These are phyloP conservation scores for Nomada ferruginata DNA, from an alignment of 2,888 invertebrate genomes.

Conservation along the genomic window DNA sequence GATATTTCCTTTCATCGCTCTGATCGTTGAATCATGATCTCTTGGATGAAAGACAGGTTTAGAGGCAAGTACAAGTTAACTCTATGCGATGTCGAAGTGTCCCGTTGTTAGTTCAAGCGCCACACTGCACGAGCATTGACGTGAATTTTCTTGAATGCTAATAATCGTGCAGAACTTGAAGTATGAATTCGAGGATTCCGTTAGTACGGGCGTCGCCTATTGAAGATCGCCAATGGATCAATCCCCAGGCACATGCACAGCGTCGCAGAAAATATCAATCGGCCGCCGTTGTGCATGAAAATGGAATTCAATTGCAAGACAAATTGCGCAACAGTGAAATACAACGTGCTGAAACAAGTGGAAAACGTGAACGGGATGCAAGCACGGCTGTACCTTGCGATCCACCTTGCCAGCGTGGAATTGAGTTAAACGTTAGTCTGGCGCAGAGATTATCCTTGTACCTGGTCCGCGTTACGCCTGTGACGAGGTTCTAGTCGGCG, in stretches of 20 bases:
- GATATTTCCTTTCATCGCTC: slow-evolving; percentile 5
- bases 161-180: too few species aligned
- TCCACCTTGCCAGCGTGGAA: slow-evolving; percentile 26
- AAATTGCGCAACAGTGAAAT: slow-evolving; percentile 9
- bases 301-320: not conserved
- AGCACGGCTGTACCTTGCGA: slow-evolving; percentile 40
- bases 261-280: too few species aligned
- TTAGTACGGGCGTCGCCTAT: too few species aligned
- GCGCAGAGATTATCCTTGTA: slow-evolving; percentile 35
- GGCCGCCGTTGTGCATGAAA: too few species aligned
- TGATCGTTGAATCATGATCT: slow-evolving; percentile 38
- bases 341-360: not conserved
- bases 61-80: too few species aligned
- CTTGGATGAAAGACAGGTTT: slow-evolving; percentile 5
- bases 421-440: slow-evolving; percentile 36
- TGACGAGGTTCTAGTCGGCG: slow-evolving; percentile 35
- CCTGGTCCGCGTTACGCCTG: slow-evolving; percentile 24
- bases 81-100: too few species aligned
- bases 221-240: too few species aligned
- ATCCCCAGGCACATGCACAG: too few species aligned
- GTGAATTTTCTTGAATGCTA: too few species aligned
- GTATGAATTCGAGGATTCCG: too few species aligned
- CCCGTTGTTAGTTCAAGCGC: too few species aligned
- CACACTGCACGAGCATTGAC: too few species aligned
- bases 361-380: slow-evolving; percentile 37